Base-by-base conservation (phyloP, 2,113 vertebrate species). In the Picathartes gymnocephalus region DNA sequence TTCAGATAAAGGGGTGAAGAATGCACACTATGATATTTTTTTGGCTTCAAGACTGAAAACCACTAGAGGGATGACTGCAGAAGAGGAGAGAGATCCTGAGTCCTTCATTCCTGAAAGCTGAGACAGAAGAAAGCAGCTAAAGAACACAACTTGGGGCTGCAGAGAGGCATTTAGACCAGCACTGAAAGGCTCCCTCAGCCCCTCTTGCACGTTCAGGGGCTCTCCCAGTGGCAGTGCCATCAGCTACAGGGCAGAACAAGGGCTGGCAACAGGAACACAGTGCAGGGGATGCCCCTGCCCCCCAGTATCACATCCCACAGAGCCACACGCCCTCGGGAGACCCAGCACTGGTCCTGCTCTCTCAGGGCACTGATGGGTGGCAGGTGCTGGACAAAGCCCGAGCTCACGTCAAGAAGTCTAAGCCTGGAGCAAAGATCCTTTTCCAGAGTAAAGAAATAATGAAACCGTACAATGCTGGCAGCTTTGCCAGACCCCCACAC, bases 11-110 rank as follows among this genome's bases (percentile, higher is more conserved):
- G 0, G 3, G 9, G 28, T 53, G 30, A n/a, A 64, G 48, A 88
- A 50, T 0, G 1, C 4, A 39, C 4, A n/a, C 9, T 5, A 18
- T 0, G 3, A 1, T 7, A 9, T 13, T 61, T n/a, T 28, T 71
- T 27, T 11, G 9, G 21, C 33, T 74, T 77, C 21, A 58, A 31
- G 39, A 44, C 35, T 24, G 65, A 54, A 83, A 81, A 5, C 7
- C 25, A 6, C 44, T 12, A 13, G 9, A 58, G 33, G 9, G 87
- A 62, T 35, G 15, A 42, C 25, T 68, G 33, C 48, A 62, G 10
- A 16, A 6, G 15, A 62, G 31, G 40, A 13, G 8, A 57, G 77
- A 31, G 18, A 23, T 30, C 45, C 50, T 20, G 13, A n/a, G 76
- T 24, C n/a, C 44, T 65, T 84, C 24, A 7, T 21, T 73, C 66